A percentile compares a stretch with the other conserved stretches of the same genome.
These are phyloP conservation scores for Margaritifera margaritifera DNA, from an alignment of 2,888 invertebrate genomes.

Conservation along the genomic window DNA sequence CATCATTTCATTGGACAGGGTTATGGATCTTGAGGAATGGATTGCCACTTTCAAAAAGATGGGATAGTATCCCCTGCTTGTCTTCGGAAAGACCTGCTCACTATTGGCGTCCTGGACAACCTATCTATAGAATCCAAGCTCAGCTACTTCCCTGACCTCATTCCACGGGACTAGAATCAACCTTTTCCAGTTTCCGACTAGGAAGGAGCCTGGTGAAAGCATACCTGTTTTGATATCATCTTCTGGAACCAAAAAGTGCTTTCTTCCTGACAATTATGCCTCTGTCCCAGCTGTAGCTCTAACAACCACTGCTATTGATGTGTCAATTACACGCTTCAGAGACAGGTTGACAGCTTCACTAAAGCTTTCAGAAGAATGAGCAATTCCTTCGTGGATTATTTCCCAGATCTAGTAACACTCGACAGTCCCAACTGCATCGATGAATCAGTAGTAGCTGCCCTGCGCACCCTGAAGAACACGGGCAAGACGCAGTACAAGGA, in stretches of 20 bases:
- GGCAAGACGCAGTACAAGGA: too few relatives aligned
- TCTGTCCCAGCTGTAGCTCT: conserved; percentile 5
- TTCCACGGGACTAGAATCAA: conserved; percentile 25
- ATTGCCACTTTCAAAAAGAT: conserved; percentile 11
- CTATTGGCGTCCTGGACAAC: conserved; percentile 19
- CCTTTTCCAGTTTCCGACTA: conserved; percentile 18
- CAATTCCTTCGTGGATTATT: too few relatives aligned
- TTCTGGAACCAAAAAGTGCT: conserved; percentile 5
- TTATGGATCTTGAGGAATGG: conserved; percentile 18
- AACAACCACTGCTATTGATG: neutral
- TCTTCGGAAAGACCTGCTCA: conserved; percentile 17
- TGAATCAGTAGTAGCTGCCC: too few relatives aligned
- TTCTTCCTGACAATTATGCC: conserved; percentile 12
- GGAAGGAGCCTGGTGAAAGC: conserved; percentile 6
- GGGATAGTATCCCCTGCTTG: conserved; percentile 15
- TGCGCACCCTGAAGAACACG: too few relatives aligned
- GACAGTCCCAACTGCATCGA: too few relatives aligned
- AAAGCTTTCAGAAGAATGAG: too few relatives aligned
- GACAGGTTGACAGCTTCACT: neutral
- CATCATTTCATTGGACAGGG: conserved; percentile 16
- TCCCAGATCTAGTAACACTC: too few relatives aligned
- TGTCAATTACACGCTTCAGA: neutral
- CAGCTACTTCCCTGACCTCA: conserved; percentile 16
- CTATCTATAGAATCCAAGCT: conserved; percentile 24
- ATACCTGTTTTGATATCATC: conserved; percentile 11